Conservation (phyloP, 1,140 invertebrate genomes). For the Bombus sibiricus region DNA sequence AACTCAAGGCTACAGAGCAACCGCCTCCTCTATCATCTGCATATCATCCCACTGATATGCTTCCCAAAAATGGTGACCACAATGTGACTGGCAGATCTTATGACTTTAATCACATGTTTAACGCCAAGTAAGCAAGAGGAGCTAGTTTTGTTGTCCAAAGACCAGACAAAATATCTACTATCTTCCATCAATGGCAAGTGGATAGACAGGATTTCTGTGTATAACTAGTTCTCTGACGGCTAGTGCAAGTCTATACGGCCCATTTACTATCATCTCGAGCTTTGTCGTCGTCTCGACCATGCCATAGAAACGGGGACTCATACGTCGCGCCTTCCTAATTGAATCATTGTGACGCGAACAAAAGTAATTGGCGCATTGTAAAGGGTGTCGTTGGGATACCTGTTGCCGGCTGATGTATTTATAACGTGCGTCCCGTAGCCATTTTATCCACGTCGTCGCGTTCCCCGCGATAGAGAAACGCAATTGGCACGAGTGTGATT, state of each 20-base stretch:
- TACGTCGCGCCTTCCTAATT: constrained; percentile 48
- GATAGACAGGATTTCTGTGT: background rate
- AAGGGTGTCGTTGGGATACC: constrained; percentile 19
- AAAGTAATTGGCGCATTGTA: constrained; percentile 42
- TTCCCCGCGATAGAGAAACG: background rate
- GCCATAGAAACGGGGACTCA: constrained; percentile 33
- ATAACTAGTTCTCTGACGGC: constrained; percentile 4
- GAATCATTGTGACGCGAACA: constrained; percentile 50
- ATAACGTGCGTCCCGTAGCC: constrained; percentile 6
- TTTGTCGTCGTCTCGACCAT: constrained; percentile 19
- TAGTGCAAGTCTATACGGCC: background rate
- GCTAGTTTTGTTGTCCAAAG: background rate
- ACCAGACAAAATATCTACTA: background rate
- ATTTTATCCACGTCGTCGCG: background rate
- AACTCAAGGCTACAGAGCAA: background rate
- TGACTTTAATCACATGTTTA: background rate
- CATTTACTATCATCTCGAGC: constrained; percentile 43
- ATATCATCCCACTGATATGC: background rate
- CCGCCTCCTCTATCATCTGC: no score
- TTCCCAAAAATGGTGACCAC: background rate
- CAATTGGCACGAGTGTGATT: constrained; percentile 6
- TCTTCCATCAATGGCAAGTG: background rate
- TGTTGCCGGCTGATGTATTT: constrained; percentile 38
- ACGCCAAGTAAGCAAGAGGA: background rate
- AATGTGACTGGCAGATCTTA: background rate